Evolutionary conservation across 2,113 vertebrate genomes (phyloP), one percentile per base, ranked within the genome.

Genomic region (Clarias magur): DNA sequence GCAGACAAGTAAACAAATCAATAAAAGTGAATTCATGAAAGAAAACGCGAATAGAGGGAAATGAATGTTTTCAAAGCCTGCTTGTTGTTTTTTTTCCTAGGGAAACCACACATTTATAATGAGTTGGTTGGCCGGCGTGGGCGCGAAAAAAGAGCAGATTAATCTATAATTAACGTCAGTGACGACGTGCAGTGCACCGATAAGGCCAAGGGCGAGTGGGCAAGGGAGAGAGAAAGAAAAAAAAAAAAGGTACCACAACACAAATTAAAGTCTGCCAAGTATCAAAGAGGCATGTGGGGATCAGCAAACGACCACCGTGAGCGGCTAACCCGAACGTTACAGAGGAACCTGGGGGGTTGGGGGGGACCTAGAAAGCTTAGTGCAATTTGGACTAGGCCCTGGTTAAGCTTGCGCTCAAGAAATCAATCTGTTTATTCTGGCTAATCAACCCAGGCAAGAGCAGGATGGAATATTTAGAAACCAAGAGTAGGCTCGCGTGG

Each of bases 1-100:
- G 92, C 92, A 93, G 92, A 93, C 92, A 93, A 16, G 83, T 86
- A 93, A 93, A 94, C 93, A 94, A 94, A 94, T 94, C 90, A 93
- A 94, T 92, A 93, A 91, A 93, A 93, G 92, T 27, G 88, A 92
- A 92, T 91, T 87, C 81, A 85, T 82, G 86, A 93, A 87, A 90
- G 88, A 57, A 59, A 34, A 92, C 89, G 86, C 85, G 85, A 85
- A 92, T 88, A 25, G 17, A 62, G 16, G 38, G 72, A 80, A 73
- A 75, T 63, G 0, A 75, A 15, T 38, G 23, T 25, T 57, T 42
- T 62, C 54, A 75, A 76, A 62, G 53, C 68, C n/a, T 68, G 81
- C 9, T 25, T 48, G 19, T 73, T 83, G n/a, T 34, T 73, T 73
- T 67, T 68, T 84, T 70, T 34, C 5, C 48, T 5, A 9, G 2